These are phyloP conservation scores for Peromyscus leucopus DNA, from an alignment of 2,113 vertebrate genomes.

Conservation along the genomic window DNA sequence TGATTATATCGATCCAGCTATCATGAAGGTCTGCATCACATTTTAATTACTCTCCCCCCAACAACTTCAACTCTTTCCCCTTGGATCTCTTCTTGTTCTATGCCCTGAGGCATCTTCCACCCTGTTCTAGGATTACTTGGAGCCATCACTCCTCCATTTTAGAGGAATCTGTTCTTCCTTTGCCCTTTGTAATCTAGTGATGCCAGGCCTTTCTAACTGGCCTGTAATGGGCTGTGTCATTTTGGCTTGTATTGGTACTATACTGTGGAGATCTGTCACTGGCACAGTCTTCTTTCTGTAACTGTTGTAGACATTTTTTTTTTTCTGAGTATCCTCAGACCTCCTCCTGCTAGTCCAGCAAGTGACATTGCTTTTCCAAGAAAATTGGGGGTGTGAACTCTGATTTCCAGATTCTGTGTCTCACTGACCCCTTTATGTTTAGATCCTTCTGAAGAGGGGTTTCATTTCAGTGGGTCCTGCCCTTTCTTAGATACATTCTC, in stretches of 20 bases:
- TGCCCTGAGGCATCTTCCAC: background rate
- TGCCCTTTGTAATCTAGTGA: background rate
- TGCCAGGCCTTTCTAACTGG: background rate
- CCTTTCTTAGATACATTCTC: background rate
- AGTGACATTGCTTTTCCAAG: background rate
- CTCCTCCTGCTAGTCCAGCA: background rate
- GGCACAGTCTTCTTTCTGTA: background rate
- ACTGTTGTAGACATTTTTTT: background rate
- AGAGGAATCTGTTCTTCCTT: background rate
- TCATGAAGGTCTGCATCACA: constrained; percentile 92
- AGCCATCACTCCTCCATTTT: background rate
- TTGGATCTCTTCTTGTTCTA: fast-evolving
- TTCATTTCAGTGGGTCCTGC: background rate
- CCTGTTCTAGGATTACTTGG: background rate
- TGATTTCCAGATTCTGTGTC: background rate
- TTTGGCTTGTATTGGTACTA: background rate
- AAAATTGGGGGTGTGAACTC: background rate
- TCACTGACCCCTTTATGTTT: background rate
- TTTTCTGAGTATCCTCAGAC: background rate
- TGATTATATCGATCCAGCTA: constrained; percentile 96
- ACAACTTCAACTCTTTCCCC: too few relatives aligned
- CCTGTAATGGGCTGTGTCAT: fast-evolving
- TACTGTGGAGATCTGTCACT: background rate
- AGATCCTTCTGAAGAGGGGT: background rate
- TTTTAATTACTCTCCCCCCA: background rate